Evolutionary conservation across 2,888 invertebrate genomes (phyloP).

Genomic region (Drosophila emarginata): DNA sequence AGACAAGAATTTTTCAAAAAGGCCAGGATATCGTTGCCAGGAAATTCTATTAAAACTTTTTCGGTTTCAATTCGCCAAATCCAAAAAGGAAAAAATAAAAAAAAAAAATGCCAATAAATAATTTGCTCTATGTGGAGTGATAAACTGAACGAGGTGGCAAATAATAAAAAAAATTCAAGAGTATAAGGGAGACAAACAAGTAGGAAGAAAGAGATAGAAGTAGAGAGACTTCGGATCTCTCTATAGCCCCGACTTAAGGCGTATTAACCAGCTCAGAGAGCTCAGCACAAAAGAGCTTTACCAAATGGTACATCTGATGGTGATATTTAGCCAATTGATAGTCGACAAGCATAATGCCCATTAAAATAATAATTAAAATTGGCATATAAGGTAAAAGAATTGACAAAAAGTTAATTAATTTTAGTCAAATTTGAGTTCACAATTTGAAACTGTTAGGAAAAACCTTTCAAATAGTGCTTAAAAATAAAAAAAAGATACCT

Average conservation of each 20-base stretch:
- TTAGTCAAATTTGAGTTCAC: too few species aligned
- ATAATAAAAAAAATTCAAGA: too few species aligned
- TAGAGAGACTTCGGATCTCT: neutral
- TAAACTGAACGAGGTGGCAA: too few species aligned
- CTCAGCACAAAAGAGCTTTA: constrained; percentile 5
- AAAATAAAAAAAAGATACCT: too few species aligned
- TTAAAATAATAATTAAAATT: neutral
- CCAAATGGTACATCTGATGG: neutral
- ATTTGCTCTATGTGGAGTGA: constrained; percentile 50
- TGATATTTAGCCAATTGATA: neutral
- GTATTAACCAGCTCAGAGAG: constrained; percentile 53
- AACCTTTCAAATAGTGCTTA: too few species aligned
- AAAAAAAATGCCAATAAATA: constrained; percentile 75
- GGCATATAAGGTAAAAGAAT: neutral
- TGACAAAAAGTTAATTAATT: too few species aligned
- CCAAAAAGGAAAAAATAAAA: constrained; percentile 54
- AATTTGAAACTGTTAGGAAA: too few species aligned
- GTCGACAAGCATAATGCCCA: neutral
- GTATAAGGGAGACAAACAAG: neutral
- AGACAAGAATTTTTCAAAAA: neutral
- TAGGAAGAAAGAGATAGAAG: constrained; percentile 6
- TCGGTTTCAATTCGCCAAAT: constrained; percentile 49
- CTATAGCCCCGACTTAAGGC: constrained; percentile 51
- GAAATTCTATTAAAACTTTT: constrained; percentile 76
- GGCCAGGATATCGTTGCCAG: constrained; percentile 10